phyloP scores from a whole-genome alignment of 1,140 invertebrate species.

The Tetramorium alpestre region DNA sequence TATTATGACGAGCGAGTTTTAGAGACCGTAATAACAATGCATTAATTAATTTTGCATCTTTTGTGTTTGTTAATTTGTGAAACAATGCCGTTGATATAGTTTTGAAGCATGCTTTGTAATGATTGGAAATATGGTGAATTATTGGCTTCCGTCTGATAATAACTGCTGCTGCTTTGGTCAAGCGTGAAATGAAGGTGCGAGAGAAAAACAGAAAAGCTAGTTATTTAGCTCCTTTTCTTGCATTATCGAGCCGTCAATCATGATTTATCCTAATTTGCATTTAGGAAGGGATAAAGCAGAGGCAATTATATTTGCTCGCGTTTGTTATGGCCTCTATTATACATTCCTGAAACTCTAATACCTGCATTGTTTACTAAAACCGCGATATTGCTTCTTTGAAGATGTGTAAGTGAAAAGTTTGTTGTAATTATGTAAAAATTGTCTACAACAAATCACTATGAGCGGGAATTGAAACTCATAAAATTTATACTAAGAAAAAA shows the following conservation, averaged over 20 bases:
- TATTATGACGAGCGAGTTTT: neutral
- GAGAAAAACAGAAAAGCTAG: neutral
- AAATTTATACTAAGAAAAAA: constrained; percentile 28
- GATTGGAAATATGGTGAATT: neutral
- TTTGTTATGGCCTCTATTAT: neutral
- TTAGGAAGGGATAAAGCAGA: neutral
- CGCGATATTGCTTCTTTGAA: constrained; percentile 8
- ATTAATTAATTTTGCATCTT: constrained; percentile 14
- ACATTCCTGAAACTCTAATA: neutral
- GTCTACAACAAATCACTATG: neutral
- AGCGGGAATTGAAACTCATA: neutral
- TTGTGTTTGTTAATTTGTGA: neutral
- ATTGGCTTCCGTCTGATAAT: constrained; percentile 7
- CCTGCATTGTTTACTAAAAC: neutral
- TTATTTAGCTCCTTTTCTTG: neutral
- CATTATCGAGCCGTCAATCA: constrained; percentile 25
- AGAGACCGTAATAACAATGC: neutral
- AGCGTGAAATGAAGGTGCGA: neutral
- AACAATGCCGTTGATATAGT: neutral
- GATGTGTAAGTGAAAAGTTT: constrained; percentile 6
- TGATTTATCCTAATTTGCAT: constrained; percentile 41
- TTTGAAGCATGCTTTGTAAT: neutral
- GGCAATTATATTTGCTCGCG: constrained; percentile 28
- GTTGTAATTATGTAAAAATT: constrained; percentile 16
- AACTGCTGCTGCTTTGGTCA: neutral